A percentile compares a stretch with the other conserved stretches of the same genome.
Conservation (phyloP, 1,140 invertebrate genomes). For the Euwallacea similis region DNA sequence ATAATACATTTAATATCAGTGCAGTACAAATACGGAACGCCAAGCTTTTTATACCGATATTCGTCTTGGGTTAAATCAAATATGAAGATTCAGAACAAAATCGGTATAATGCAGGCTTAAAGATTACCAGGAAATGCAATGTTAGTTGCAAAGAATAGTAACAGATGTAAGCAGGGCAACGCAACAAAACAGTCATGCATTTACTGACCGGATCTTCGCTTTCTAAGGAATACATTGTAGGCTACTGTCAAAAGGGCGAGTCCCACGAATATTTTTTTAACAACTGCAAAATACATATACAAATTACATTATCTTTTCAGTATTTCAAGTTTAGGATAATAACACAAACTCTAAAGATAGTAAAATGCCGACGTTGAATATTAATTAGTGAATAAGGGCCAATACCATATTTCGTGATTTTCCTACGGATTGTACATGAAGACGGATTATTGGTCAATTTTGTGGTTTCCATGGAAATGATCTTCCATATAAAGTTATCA, state of each 20-base stretch:
- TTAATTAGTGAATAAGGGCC: too few relatives aligned
- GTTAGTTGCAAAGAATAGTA: constrained; percentile 43
- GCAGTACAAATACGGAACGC: background rate
- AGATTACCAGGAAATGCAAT: constrained; percentile 48
- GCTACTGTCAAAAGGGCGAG: constrained; percentile 74
- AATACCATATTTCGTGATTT: too few relatives aligned
- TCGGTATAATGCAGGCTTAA: background rate
- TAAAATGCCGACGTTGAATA: too few relatives aligned
- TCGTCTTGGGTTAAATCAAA: too few relatives aligned
- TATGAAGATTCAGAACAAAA: background rate
- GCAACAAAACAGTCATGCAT: constrained; percentile 37
- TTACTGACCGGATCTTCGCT: constrained; percentile 53
- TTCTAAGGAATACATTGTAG: constrained; percentile 68
- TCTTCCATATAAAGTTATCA: too few relatives aligned
- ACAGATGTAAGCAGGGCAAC: constrained; percentile 36
- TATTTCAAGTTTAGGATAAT: background rate
- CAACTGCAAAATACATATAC: constrained; percentile 63
- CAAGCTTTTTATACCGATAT: background rate
- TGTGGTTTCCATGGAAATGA: too few relatives aligned
- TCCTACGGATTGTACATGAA: too few relatives aligned
- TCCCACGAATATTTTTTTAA: constrained; percentile 75
- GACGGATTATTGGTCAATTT: too few relatives aligned
- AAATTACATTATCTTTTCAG: constrained; percentile 17
- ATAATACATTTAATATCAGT: background rate
- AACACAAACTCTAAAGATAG: too few relatives aligned